Evolutionary conservation across 2,797 vertebrate species (phyloP).

Genomic region (Chaetodon trifasciatus): DNA sequence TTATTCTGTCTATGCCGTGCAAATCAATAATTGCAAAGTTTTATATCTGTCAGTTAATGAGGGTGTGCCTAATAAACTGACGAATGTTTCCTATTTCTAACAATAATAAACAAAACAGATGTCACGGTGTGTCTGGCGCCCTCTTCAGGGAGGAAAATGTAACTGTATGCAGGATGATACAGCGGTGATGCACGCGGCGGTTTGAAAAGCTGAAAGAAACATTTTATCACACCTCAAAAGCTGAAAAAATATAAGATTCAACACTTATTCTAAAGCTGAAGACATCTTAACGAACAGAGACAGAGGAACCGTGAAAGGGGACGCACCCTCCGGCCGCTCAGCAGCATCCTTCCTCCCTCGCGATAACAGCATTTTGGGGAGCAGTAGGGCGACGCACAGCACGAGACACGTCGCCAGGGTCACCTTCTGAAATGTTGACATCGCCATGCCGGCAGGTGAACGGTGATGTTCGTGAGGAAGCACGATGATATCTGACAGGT

Average conservation of each 20-base stretch:
- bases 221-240: rapidly evolving
- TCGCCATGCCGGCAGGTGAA: constrained; percentile 77
- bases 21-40: too few species aligned
- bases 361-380: constrained; percentile 90
- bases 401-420: constrained; percentile 89
- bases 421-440: constrained; percentile 88
- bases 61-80: too few species aligned
- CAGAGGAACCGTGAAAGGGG: background rate
- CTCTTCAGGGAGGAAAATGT: constrained; percentile 67
- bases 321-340: constrained; percentile 87
- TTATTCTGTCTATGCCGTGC: too few species aligned
- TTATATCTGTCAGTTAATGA: too few species aligned
- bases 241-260: rapidly evolving
- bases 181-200: background rate
- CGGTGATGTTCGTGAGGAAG: background rate
- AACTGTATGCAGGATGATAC: constrained; percentile 26
- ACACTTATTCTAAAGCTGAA: rapidly evolving
- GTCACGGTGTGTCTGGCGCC: constrained; percentile 38
- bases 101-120: background rate
- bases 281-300: rapidly evolving
- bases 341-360: constrained; percentile 82
- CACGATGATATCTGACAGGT: rapidly evolving
- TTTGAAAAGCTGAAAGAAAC: background rate
- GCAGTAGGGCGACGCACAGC: constrained; percentile 90
- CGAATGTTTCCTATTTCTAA: too few species aligned